Evolutionary conservation across 35 echinoderm and acorn worm genomes (phyloP).

Genomic region (Lytechinus pictus): DNA sequence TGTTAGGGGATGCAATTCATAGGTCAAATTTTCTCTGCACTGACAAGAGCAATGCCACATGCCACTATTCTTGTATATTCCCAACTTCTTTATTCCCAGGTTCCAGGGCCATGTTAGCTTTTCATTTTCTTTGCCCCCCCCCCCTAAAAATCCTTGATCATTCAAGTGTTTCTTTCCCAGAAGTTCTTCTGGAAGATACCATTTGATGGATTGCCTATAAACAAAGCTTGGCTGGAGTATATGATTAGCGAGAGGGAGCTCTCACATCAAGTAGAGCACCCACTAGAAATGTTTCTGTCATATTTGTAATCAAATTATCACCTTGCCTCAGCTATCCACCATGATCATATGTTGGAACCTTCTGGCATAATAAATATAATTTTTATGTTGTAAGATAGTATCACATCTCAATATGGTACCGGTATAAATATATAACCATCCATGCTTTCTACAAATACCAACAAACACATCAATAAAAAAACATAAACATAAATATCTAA

Average conservation of each 20-base stretch:
- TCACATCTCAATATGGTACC: no score
- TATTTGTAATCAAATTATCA: conserved; percentile 46
- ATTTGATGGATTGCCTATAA: conserved; percentile 4
- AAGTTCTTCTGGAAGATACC: neutral
- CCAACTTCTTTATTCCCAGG: neutral
- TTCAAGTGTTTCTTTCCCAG: neutral
- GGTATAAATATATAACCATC: no score
- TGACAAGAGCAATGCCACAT: no score
- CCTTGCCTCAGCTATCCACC: neutral
- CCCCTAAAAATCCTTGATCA: no score
- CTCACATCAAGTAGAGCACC: neutral
- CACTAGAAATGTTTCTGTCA: conserved; percentile 20
- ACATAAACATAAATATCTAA: no score
- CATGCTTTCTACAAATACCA: no score
- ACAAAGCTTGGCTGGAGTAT: neutral
- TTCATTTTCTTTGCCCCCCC: neutral
- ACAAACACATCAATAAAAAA: no score
- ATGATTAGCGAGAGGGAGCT: neutral
- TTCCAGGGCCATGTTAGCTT: neutral
- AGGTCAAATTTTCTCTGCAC: no score
- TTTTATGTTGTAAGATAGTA: no score
- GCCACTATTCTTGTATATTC: neutral
- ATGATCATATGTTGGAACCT: neutral
- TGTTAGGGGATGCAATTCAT: no score
- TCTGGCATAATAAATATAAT: neutral